Evolutionary conservation across 2,113 vertebrate genomes (phyloP).

Genomic region (Herpailurus yagouaroundi): DNA sequence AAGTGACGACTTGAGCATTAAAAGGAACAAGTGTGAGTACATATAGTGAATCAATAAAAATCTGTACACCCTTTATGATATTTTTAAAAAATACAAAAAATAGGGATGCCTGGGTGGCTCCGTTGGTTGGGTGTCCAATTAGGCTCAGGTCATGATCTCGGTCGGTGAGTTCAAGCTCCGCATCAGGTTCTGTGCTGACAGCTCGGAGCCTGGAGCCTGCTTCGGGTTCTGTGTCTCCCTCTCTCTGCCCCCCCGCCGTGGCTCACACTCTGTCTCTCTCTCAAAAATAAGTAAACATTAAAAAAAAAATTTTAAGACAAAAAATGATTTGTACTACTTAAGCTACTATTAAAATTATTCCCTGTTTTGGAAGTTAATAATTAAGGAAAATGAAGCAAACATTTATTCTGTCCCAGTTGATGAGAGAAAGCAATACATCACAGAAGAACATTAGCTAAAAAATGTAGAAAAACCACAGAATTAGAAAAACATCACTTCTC

Average conservation of each 20-base stretch:
- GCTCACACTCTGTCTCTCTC: too few species aligned
- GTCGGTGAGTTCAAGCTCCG: too few species aligned
- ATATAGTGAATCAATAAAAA: not conserved
- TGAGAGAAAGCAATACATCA: not conserved
- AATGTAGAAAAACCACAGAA: not conserved
- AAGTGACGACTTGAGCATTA: not conserved
- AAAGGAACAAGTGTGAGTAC: not conserved
- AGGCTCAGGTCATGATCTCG: too few species aligned
- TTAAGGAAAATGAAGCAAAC: not conserved
- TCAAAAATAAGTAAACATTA: too few species aligned
- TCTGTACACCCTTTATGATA: not conserved
- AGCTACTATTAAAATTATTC: not conserved
- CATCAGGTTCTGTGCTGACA: too few species aligned
- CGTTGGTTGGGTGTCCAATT: too few species aligned
- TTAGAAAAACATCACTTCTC: not conserved
- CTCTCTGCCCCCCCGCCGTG: too few species aligned
- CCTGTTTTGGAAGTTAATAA: slow-evolving; percentile 4
- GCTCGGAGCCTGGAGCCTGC: too few species aligned
- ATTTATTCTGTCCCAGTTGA: not conserved
- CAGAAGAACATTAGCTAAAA: not conserved
- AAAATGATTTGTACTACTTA: not conserved
- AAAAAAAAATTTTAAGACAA: not conserved
- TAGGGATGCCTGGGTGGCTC: not conserved
- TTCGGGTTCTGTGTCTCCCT: too few species aligned
- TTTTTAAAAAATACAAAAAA: not conserved